These are phyloP conservation scores for Drosophila anceps DNA, from an alignment of 2,888 invertebrate species.

Conservation along the genomic window DNA sequence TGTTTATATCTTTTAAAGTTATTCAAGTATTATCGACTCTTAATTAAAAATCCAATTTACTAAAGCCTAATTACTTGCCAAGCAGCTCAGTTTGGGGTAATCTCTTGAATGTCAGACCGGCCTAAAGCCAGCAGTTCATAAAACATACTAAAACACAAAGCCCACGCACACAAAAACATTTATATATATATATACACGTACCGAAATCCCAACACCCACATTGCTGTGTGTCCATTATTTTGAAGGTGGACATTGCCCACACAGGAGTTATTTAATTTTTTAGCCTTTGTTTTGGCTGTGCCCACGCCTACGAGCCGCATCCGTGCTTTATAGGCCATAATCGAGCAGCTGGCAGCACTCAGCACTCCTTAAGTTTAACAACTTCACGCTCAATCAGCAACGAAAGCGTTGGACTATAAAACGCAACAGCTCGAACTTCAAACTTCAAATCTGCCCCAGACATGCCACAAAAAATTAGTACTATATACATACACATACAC, in stretches of 20 bases:
- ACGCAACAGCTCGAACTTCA: slow-evolving; percentile 53
- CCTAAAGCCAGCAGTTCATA: slow-evolving; percentile 35
- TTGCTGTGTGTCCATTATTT: slow-evolving; percentile 39
- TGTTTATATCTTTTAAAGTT: not conserved
- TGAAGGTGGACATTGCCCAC: slow-evolving; percentile 41
- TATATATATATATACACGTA: not conserved
- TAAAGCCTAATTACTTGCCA: slow-evolving; percentile 28
- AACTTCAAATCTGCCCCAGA: slow-evolving; percentile 54
- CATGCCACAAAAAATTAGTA: slow-evolving; percentile 23
- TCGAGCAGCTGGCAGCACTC: slow-evolving; percentile 61
- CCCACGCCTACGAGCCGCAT: slow-evolving; percentile 14
- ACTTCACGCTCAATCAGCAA: slow-evolving; percentile 77
- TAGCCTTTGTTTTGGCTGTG: slow-evolving; percentile 24
- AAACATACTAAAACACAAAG: slow-evolving; percentile 20
- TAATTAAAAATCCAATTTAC: slow-evolving; percentile 5
- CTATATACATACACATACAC: no score
- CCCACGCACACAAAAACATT: not conserved
- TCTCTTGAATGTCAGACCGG: slow-evolving; percentile 35
- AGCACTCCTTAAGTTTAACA: slow-evolving; percentile 81
- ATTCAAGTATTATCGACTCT: no score
- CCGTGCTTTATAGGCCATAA: slow-evolving; percentile 73
- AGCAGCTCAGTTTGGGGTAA: slow-evolving; percentile 46
- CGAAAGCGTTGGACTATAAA: slow-evolving; percentile 48
- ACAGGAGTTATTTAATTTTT: slow-evolving; percentile 60
- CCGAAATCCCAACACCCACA: slow-evolving; percentile 13